Evolutionary conservation across 1,140 invertebrate genomes (phyloP), one percentile per base, ranked within the genome.

Genomic region (Drosophila teissieri): DNA sequence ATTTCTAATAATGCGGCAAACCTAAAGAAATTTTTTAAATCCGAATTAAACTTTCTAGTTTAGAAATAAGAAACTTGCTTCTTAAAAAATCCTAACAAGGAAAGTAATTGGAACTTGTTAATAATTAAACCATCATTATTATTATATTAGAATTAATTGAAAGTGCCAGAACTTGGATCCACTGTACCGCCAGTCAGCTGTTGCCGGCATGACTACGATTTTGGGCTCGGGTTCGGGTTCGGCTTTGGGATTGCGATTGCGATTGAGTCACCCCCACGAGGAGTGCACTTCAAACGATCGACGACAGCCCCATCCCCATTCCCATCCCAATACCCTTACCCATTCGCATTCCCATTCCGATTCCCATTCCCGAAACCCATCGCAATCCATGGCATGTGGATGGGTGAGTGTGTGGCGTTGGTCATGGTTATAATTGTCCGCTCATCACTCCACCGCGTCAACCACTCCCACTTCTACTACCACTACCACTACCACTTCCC

Each of bases 361-460:
- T 42, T 8, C 40, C 40, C 40, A 10, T 44, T 19, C 40, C 40
- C 6, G 10, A 17, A 19, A 2, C 40, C 42, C 42, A 42, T 7
- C n/a, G 7, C 17, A 14, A 46, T 11, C 44, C 4, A 31, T 65
- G 55, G 56, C 55, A 22, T 19, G 42, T 52, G 40, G 55, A 19
- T 80, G 77, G 52, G 42, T 46, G 36, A 63, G 49, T 69, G 57
- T 69, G 53, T 57, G 77, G 44, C 68, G 48, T 73, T 88, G 82
- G 68, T 80, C 81, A 82, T 86, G 78, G 68, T 65, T 86, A 62
- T 68, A 80, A 60, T 64, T 74, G 73, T 68, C 65, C 57, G 75
- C 80, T 84, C 75, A 83, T 82, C 80, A 78, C 72, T 58, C 46
- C 46, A 6, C 58, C 64, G n/a, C 31, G 19, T 22, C 40, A 11